A percentile compares a stretch with the other conserved stretches of the same genome.
Evolutionary conservation across 2,113 vertebrate genomes (phyloP).

Genomic region (Phaethon lepturus): DNA sequence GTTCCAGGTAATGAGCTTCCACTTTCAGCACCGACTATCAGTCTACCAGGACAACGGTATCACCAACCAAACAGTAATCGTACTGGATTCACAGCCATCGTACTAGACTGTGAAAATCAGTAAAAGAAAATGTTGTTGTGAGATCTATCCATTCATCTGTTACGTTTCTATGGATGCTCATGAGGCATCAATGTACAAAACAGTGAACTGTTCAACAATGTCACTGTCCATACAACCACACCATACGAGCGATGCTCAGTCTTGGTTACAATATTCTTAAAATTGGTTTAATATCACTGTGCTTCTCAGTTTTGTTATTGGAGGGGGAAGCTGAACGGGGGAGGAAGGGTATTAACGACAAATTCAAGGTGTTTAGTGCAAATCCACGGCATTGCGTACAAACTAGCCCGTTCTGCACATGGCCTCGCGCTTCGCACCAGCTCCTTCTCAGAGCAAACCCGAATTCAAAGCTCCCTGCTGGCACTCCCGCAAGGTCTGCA

Average conservation of each 20-base stretch:
- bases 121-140: background rate
- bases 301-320: background rate
- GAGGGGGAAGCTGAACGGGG: fast-evolving
- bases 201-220: background rate
- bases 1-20: background rate
- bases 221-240: background rate
- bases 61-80: background rate
- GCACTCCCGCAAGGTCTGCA: background rate
- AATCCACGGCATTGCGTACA: fast-evolving
- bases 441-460: background rate
- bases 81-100: background rate
- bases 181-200: fast-evolving
- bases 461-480: background rate
- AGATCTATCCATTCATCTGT: background rate
- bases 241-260: fast-evolving
- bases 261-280: too few species aligned
- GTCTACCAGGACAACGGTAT: background rate
- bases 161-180: background rate
- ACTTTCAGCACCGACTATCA: background rate
- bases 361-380: background rate
- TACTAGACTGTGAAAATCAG: background rate
- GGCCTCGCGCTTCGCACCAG: background rate
- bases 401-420: fast-evolving
- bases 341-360: background rate
- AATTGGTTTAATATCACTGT: background rate